Evolutionary conservation across 2,888 invertebrate species (phyloP), one percentile per base, ranked within the genome.

Genomic region (Napeogenes inachia): DNA sequence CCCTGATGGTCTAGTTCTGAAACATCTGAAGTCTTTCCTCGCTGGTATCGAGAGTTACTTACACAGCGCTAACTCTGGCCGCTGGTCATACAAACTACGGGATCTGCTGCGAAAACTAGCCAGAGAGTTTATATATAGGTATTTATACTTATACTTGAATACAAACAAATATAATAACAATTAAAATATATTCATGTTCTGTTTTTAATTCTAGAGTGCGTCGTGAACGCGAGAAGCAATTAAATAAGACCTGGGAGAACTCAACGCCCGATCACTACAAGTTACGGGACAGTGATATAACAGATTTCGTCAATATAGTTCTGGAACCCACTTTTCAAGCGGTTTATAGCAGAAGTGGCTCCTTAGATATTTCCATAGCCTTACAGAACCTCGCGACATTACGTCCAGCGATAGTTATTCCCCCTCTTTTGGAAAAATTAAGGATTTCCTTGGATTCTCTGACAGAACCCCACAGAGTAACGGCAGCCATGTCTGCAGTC

Each of bases 21-120:
- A 92, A 57, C 94, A 97, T 74, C 87, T 98, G 59, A 93, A 94
- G 62, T 94, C 95, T 72, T 94, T 98, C 76, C 93, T 98, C 76
- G 94, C 94, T 70, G 94, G 95, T 0, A 88, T 97, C 4, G 96
- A 97, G 80, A 95, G 96, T 4, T 98, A 97, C 84, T 94, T 95
- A 73, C 96, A 98, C 85, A 96, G 97, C 59, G 97, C 97, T 0
- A 98, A 98, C 81, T 84, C 91, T 46, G 98, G 98, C 35, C 91
- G 93, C 55, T 98, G 98, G 97, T 92, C 94, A 0, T 82, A 82
- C 66, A 93, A 92, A 68, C 87, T 96, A 1, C 91, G 93, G 62
- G 93, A 94, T 62, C 83, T 96, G 5, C 85, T 97, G 3, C 91
- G 92, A 58, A 94, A 94, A 75, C 85, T 96, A n/a, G 91, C 94